phyloP scores from a whole-genome alignment of 30 jellyfish, hydroid and myxozoan species.

The Cassiopea xamachana region DNA sequence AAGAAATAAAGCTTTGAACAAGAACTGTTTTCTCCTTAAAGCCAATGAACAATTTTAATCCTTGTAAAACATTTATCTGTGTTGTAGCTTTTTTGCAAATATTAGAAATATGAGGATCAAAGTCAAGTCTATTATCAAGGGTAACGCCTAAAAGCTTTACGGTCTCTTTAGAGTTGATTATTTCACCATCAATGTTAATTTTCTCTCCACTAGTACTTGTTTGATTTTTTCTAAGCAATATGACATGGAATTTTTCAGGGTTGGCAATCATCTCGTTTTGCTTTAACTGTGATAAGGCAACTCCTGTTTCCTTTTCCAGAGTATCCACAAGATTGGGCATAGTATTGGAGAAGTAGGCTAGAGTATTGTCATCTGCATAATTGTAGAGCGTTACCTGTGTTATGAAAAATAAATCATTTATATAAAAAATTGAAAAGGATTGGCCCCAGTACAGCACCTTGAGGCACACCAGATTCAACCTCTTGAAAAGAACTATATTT shows the following conservation, averaged over 20 bases:
- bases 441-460: no score
- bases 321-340: not conserved
- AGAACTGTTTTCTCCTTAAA: not conserved
- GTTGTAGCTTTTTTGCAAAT: no score
- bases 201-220: no score
- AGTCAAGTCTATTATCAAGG: not conserved
- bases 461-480: conserved; percentile 17
- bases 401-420: not conserved
- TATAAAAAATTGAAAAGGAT: conserved; percentile 39
- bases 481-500: conserved; percentile 44
- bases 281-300: no score
- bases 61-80: no score
- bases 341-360: conserved; percentile 5
- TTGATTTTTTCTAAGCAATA: no score
- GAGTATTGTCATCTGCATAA: conserved; percentile 42
- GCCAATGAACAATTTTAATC: no score
- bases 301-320: no score
- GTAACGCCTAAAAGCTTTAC: not conserved
- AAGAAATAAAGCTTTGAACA: not conserved
- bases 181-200: not conserved
- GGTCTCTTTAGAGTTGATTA: not conserved
- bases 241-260: no score
- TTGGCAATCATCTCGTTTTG: no score
- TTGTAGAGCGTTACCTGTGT: no score
- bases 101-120: no score